Conservation (phyloP, 2,888 invertebrate species). For the Liposcelis brunnea region DNA sequence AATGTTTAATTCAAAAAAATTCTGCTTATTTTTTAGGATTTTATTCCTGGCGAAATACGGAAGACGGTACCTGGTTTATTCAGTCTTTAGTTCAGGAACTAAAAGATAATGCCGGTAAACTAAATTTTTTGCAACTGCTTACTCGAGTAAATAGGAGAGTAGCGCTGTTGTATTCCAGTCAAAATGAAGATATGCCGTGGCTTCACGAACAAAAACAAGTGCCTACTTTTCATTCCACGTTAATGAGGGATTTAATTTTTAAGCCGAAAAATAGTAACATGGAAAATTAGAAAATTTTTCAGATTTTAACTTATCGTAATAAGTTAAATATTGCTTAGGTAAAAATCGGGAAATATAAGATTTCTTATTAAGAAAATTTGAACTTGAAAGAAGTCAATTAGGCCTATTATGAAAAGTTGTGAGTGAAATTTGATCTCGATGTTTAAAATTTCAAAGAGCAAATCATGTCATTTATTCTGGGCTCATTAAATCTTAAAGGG, state of each 20-base stretch:
- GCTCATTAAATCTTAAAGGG: too few relatives aligned
- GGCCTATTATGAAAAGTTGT: too few relatives aligned
- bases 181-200: constrained; percentile 23
- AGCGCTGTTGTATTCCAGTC: constrained; percentile 45
- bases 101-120: constrained; percentile 26
- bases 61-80: constrained; percentile 54
- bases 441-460: too few relatives aligned
- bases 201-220: constrained; percentile 41
- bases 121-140: constrained; percentile 44
- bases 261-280: background rate
- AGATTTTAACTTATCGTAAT: too few relatives aligned
- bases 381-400: too few relatives aligned
- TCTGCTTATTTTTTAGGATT: constrained; percentile 30
- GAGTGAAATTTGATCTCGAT: too few relatives aligned
- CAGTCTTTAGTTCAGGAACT: constrained; percentile 44
- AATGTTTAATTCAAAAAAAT: background rate
- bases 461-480: too few relatives aligned
- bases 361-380: too few relatives aligned
- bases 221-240: background rate
- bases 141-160: constrained; percentile 43
- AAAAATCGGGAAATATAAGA: too few relatives aligned
- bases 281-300: too few relatives aligned
- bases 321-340: too few relatives aligned
- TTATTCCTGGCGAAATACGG: constrained; percentile 48
- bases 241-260: background rate